These are phyloP conservation scores for Gorsachius magnificus DNA, from an alignment of 2,797 vertebrate species.

Conservation along the genomic window DNA sequence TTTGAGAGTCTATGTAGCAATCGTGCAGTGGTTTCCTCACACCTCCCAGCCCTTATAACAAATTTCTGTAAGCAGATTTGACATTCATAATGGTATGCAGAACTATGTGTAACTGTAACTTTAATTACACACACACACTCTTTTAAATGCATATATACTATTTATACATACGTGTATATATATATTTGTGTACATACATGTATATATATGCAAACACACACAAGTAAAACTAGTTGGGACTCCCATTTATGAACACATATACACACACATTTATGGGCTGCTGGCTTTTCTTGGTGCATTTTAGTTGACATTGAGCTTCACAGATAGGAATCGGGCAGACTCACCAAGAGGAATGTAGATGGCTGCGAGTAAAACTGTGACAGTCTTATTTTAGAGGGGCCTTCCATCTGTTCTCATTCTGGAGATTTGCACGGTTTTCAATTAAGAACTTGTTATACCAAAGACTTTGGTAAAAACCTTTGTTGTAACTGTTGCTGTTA, in stretches of 20 bases:
- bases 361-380: not conserved
- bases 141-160: not conserved
- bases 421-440: not conserved
- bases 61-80: not conserved
- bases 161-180: not conserved
- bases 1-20: not conserved
- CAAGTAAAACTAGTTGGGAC: not conserved
- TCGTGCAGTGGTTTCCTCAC: not conserved
- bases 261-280: accelerated
- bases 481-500: not conserved
- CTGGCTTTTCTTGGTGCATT: not conserved
- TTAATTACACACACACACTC: not conserved
- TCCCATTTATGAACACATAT: not conserved
- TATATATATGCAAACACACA: not conserved
- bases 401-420: not conserved
- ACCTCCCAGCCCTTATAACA: not conserved
- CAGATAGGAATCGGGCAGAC: not conserved
- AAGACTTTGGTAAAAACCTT: not conserved
- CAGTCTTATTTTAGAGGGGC: not conserved
- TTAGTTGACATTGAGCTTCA: not conserved
- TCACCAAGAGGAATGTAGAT: not conserved
- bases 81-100: no score
- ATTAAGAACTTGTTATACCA: not conserved
- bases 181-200: accelerated
- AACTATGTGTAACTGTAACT: not conserved